These are phyloP conservation scores for Enteromius paludinosus DNA, from an alignment of 2,797 vertebrate species.

Conservation along the genomic window DNA sequence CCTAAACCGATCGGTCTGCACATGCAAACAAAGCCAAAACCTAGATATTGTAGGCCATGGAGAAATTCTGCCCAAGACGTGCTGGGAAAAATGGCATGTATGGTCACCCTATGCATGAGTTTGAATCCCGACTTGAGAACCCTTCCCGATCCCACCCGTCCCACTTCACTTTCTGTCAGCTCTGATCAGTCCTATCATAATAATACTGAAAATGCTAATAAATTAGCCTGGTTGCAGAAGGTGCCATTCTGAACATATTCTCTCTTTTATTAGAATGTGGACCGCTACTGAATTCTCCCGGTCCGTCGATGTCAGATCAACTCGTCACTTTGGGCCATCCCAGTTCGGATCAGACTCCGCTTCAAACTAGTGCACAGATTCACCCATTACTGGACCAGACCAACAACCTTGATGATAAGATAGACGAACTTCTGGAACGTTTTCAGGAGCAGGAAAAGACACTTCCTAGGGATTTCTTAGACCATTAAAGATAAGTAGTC, in stretches of 20 bases:
- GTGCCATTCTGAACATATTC: not conserved
- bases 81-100: too few species aligned
- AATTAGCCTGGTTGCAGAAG: not conserved
- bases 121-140: not conserved
- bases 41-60: too few species aligned
- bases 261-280: slow-evolving; percentile 81
- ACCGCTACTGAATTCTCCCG: slow-evolving; percentile 86
- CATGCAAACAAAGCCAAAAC: too few species aligned
- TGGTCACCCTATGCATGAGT: not conserved
- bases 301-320: slow-evolving; percentile 83
- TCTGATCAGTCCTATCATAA: too few species aligned
- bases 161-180: too few species aligned
- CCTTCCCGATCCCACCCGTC: not conserved
- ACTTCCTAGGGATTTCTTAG: slow-evolving; percentile 81
- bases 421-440: slow-evolving; percentile 92
- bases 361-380: slow-evolving; percentile 85
- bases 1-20: too few species aligned
- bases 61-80: too few species aligned
- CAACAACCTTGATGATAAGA: slow-evolving; percentile 87
- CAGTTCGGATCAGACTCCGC: slow-evolving; percentile 77
- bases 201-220: too few species aligned
- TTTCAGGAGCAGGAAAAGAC: slow-evolving; percentile 91
- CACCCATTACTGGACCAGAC: slow-evolving; percentile 89
- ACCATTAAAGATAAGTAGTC: slow-evolving; percentile 65
- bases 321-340: slow-evolving; percentile 82